A percentile compares a stretch with the other conserved stretches of the same genome.
phyloP scores from a whole-genome alignment of 2,113 vertebrate species.

The Phoenicopterus ruber region DNA sequence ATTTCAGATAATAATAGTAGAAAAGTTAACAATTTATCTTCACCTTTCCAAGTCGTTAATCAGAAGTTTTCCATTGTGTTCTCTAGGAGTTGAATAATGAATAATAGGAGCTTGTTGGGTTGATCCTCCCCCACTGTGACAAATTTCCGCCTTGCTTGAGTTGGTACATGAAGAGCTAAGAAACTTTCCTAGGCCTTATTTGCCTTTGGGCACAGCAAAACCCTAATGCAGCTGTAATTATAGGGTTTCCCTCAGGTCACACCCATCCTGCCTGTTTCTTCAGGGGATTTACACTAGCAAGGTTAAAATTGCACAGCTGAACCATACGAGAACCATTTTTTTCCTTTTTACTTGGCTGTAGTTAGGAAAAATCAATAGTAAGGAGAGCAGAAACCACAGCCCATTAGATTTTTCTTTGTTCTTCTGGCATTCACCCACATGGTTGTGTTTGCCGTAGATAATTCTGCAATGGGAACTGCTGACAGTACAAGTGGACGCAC shows the following conservation, averaged over 20 bases:
- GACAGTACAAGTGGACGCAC: background rate
- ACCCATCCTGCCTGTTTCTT: background rate
- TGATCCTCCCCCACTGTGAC: background rate
- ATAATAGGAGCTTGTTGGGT: background rate
- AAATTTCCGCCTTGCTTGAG: background rate
- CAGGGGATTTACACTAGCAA: background rate
- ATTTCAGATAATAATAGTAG: background rate
- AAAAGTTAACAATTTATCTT: background rate
- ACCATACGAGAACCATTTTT: background rate
- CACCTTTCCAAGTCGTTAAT: background rate
- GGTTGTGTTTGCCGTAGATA: background rate
- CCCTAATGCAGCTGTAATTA: background rate
- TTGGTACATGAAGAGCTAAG: background rate
- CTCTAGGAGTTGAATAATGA: background rate
- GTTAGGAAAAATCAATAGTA: background rate
- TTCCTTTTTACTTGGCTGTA: background rate
- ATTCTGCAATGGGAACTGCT: background rate
- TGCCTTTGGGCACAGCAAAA: background rate
- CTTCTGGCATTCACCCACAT: background rate
- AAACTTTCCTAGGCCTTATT: background rate
- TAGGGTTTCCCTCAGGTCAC: background rate
- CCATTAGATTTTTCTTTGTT: background rate
- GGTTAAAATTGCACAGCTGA: background rate
- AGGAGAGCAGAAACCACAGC: background rate
- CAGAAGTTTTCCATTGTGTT: background rate